These are phyloP conservation scores for Sitta carolinensis DNA, from an alignment of 2,797 vertebrate genomes.

Conservation along the genomic window DNA sequence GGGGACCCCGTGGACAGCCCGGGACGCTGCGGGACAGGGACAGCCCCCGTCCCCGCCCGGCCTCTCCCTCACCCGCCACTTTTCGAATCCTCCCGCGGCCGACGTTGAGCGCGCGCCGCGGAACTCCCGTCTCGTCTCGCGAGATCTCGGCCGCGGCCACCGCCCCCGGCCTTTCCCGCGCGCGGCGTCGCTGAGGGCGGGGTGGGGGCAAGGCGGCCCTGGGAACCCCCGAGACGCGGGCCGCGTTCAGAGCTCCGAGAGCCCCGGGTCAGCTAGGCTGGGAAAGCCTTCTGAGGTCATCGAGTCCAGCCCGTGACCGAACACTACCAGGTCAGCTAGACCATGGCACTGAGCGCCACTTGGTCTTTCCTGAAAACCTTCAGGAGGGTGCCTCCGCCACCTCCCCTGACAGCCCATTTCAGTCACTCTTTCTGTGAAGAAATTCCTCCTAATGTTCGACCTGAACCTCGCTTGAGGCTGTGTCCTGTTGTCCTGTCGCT, in stretches of 20 bases:
- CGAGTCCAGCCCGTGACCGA: background rate
- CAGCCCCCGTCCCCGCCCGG: too few species aligned
- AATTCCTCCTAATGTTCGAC: background rate
- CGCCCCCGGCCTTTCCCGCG: background rate
- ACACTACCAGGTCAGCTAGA: too few species aligned
- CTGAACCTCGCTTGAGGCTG: background rate
- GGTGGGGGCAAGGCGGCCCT: too few species aligned
- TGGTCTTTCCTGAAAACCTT: background rate
- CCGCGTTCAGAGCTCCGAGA: too few species aligned
- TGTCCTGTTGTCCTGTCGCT: background rate
- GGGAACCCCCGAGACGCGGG: too few species aligned
- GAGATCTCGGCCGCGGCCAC: background rate
- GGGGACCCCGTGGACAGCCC: rapidly evolving
- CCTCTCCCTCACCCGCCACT: background rate
- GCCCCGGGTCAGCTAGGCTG: rapidly evolving
- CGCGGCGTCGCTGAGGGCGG: background rate
- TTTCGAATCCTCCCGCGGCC: background rate
- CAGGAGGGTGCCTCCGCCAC: background rate
- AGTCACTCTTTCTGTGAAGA: background rate
- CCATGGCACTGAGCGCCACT: background rate
- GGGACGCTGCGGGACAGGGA: too few species aligned
- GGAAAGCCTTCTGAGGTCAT: rapidly evolving
- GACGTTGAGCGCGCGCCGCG: background rate
- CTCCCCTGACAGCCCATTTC: background rate
- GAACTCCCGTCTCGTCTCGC: background rate